Conservation (phyloP, 2,888 invertebrate genomes). For the Chymomyza amoena region DNA sequence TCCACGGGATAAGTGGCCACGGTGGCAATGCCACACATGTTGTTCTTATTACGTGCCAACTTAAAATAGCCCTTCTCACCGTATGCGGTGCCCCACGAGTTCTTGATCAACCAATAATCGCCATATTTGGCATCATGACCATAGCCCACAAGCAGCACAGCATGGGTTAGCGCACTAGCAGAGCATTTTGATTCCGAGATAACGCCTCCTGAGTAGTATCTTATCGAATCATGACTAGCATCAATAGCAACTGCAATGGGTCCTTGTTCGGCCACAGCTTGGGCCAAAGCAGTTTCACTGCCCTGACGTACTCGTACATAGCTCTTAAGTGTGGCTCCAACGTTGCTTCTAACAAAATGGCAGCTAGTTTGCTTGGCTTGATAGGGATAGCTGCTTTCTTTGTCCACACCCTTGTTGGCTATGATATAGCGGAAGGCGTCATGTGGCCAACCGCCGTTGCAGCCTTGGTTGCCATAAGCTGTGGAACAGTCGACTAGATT, state of each 20-base stretch:
- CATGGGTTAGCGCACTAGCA: neutral
- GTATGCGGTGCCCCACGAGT: conserved; percentile 97
- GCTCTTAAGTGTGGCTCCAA: neutral
- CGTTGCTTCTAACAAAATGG: neutral
- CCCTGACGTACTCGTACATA: neutral
- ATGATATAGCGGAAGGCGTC: neutral
- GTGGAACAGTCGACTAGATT: neutral
- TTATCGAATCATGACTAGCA: neutral
- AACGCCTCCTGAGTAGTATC: neutral
- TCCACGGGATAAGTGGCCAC: neutral
- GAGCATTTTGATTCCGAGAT: conserved; percentile 5
- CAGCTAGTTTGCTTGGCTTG: neutral
- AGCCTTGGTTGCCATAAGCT: neutral
- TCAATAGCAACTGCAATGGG: neutral
- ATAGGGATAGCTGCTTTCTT: neutral
- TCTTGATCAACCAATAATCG: conserved; percentile 92
- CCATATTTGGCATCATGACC: conserved; percentile 80
- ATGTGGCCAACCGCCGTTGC: neutral
- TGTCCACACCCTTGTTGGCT: neutral
- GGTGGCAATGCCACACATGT: neutral
- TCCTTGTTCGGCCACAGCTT: neutral
- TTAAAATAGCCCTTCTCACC: conserved; percentile 96
- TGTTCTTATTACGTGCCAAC: conserved; percentile 82
- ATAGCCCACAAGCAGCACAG: conserved; percentile 21
- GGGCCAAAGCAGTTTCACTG: neutral